Base-by-base conservation (phyloP, 2,113 vertebrate species). In the Piprites chloris region DNA sequence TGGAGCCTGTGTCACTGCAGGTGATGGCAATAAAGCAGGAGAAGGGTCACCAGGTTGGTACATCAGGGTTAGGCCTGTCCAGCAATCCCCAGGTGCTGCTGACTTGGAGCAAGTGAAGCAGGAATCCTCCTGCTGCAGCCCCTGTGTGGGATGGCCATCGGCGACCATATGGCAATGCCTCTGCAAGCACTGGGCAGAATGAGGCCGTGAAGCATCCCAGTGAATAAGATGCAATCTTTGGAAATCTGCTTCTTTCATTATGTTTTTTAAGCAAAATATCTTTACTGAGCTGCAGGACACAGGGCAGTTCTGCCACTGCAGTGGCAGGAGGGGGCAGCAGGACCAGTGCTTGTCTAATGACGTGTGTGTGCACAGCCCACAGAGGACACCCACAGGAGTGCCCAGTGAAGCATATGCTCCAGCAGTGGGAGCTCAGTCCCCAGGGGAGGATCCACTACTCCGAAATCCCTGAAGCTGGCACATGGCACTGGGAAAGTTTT, bases 371-470 rank as follows among this genome's bases (percentile, higher is more conserved):
- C 50, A 3, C 30, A 5, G 87, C 74, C 21, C 12, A 2, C 9
- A 8, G 69, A 10, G n/a, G 32, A 24, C n/a, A 1, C 0, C 2
- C 0, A 0, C 47, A 26, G 86, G 24, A 55, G 12, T 16, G 56
- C 35, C 52, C 65, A 23, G 55, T 2, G 47, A 49, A 74, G 61
- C 2, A 2, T 24, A 2, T 5, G 53, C 61, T 39, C 44, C 1
- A 1, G 44, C 68, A 67, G 72, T 1, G 5, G 69, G 67, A 85
- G 62, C 72, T 66, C 33, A n/a, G 82, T 49, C 30, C 66, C 59
- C 30, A 6, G 30, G 63, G 84, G 12, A 68, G 49, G 42, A 89
- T 9, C 68, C 61, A 21, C 47, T 67, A 77, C 66, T 58, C 73
- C 44, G 79, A 68, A 61, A 65, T 65, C 44, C 44, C 73, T 13